A percentile compares a stretch with the other conserved stretches of the same genome.
Conservation (phyloP, 1,140 invertebrate species). For the Drosophila funebris region DNA sequence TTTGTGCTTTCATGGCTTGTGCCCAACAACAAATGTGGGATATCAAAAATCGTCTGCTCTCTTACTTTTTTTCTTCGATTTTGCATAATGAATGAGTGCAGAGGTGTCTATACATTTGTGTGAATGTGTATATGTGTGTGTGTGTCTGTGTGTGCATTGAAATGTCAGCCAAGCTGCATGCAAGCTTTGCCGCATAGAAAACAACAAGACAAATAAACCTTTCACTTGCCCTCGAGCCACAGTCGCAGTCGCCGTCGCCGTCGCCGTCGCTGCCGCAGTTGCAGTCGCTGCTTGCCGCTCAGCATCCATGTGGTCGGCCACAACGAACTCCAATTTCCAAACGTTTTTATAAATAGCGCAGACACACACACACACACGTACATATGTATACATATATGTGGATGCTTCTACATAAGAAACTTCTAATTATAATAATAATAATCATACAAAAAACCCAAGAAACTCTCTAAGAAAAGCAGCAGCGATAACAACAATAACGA, state of each 20-base stretch:
- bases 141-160: slow-evolving; percentile 1
- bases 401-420: neutral
- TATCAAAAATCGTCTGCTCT: slow-evolving; percentile 23
- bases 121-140: slow-evolving; percentile 2
- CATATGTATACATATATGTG: neutral
- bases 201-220: slow-evolving; percentile 27
- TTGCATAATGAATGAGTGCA: slow-evolving; percentile 44
- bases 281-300: neutral
- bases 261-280: neutral
- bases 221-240: slow-evolving; percentile 54
- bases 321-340: slow-evolving; percentile 19
- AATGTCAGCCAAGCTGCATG: slow-evolving; percentile 11
- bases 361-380: slow-evolving; percentile 1
- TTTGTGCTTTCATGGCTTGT: slow-evolving; percentile 17
- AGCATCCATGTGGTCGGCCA: slow-evolving; percentile 17
- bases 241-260: neutral
- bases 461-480: neutral
- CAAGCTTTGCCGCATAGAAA: slow-evolving; percentile 4
- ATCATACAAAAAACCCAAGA: neutral
- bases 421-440: slow-evolving; percentile 26
- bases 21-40: slow-evolving; percentile 24
- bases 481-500: neutral
- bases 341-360: slow-evolving; percentile 22
- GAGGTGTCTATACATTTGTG: slow-evolving; percentile 3
- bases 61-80: slow-evolving; percentile 9